A percentile compares a stretch with the other conserved stretches of the same genome.
Evolutionary conservation across 2,797 vertebrate species (phyloP).

Genomic region (Enteromius fasciolatus): DNA sequence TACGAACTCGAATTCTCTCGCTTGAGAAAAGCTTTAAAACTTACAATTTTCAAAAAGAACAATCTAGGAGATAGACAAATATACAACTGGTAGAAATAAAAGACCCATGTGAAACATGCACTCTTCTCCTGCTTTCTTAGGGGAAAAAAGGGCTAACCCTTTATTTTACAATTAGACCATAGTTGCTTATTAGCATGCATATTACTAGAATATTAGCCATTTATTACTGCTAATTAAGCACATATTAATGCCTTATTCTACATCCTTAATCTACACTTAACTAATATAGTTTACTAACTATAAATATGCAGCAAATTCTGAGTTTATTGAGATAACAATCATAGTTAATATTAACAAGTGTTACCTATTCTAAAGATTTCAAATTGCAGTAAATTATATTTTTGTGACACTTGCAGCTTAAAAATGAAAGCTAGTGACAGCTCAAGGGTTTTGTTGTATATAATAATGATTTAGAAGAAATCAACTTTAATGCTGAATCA

Average conservation of each 20-base stretch:
- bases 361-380: not conserved
- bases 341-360: too few species aligned
- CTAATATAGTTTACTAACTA: too few species aligned
- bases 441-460: not conserved
- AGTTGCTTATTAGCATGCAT: too few species aligned
- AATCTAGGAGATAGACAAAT: slow-evolving; percentile 13
- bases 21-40: slow-evolving; percentile 9
- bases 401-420: not conserved
- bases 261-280: too few species aligned
- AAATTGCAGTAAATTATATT: not conserved
- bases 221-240: too few species aligned
- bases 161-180: too few species aligned
- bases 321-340: too few species aligned
- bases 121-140: not conserved
- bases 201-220: too few species aligned
- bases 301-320: too few species aligned
- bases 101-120: not conserved
- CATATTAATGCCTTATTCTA: too few species aligned
- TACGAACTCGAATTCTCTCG: not conserved
- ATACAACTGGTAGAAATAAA: slow-evolving; percentile 10
- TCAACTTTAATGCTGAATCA: not conserved
- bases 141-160: not conserved
- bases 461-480: not conserved
- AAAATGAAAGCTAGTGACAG: not conserved
- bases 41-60: not conserved